Conservation (phyloP, 1,140 invertebrate genomes). For the Formica exsecta region DNA sequence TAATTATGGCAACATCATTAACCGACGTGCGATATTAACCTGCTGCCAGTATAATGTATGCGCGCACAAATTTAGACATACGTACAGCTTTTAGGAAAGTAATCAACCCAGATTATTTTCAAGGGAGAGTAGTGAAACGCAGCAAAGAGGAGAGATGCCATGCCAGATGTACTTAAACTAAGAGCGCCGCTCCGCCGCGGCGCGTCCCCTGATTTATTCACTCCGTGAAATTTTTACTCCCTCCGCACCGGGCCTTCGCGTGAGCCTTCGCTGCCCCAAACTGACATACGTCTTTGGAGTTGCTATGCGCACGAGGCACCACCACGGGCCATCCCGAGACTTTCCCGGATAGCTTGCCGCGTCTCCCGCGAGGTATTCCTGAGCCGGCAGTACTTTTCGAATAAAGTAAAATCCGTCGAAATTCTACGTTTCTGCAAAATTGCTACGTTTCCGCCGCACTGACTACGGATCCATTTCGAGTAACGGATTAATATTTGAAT, state of each 20-base stretch:
- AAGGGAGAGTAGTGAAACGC: too few relatives aligned
- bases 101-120: background rate
- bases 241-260: slow-evolving; percentile 67
- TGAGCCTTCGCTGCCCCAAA: slow-evolving; percentile 67
- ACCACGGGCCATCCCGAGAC: slow-evolving; percentile 39
- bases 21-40: slow-evolving; percentile 27
- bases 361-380: slow-evolving; percentile 41
- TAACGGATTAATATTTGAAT: slow-evolving; percentile 39
- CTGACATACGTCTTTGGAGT: slow-evolving; percentile 66
- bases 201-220: slow-evolving; percentile 84
- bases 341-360: slow-evolving; percentile 30
- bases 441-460: background rate
- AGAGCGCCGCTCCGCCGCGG: slow-evolving; percentile 74
- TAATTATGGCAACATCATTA: slow-evolving; percentile 49
- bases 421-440: slow-evolving; percentile 40
- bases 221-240: slow-evolving; percentile 82
- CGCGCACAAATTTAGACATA: slow-evolving; percentile 28
- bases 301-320: slow-evolving; percentile 50
- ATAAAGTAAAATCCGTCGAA: slow-evolving; percentile 60
- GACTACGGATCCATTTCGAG: slow-evolving; percentile 10
- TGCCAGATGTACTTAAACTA: slow-evolving; percentile 78
- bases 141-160: slow-evolving; percentile 34
- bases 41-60: slow-evolving; percentile 5
- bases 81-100: background rate
- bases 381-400: slow-evolving; percentile 57